A percentile compares a stretch with the other conserved stretches of the same genome.
These are phyloP conservation scores for Lasiurus borealis DNA, from an alignment of 2,113 vertebrate genomes.

Conservation along the genomic window DNA sequence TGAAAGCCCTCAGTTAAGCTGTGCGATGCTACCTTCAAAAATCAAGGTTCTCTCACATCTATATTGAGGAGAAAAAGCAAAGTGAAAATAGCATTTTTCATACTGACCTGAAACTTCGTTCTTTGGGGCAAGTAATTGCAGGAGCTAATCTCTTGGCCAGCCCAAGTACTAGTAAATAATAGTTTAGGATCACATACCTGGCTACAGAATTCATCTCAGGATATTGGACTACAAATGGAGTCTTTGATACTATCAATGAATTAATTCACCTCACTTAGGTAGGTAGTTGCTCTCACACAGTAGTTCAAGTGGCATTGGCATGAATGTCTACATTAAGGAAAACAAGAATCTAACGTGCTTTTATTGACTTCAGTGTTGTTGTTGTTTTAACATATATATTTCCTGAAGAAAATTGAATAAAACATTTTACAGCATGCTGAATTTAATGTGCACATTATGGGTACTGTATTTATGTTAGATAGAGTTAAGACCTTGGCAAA, in stretches of 20 bases:
- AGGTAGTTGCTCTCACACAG: not conserved
- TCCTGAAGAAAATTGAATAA: not conserved
- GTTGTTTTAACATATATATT: too few relatives aligned
- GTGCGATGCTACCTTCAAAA: not conserved
- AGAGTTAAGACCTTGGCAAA: not conserved
- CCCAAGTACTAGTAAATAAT: slow-evolving; percentile 46
- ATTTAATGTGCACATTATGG: not conserved
- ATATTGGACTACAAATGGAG: not conserved
- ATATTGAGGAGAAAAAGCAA: not conserved
- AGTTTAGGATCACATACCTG: not conserved
- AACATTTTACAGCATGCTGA: slow-evolving; percentile 12
- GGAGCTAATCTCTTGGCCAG: not conserved
- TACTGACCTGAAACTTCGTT: not conserved
- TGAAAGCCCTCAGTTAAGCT: not conserved
- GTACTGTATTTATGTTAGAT: not conserved
- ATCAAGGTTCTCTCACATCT: not conserved
- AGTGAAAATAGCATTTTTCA: not conserved
- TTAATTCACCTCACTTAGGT: not conserved
- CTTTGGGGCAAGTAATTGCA: not conserved
- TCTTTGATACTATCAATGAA: not conserved
- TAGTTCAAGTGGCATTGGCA: not conserved
- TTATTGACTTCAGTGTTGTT: not conserved
- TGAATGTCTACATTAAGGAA: not conserved
- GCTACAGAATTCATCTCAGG: slow-evolving; percentile 32
- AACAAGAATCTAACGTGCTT: not conserved